Conservation (phyloP, 2,797 vertebrate species). For the Melanotaenia parkinsoni region DNA sequence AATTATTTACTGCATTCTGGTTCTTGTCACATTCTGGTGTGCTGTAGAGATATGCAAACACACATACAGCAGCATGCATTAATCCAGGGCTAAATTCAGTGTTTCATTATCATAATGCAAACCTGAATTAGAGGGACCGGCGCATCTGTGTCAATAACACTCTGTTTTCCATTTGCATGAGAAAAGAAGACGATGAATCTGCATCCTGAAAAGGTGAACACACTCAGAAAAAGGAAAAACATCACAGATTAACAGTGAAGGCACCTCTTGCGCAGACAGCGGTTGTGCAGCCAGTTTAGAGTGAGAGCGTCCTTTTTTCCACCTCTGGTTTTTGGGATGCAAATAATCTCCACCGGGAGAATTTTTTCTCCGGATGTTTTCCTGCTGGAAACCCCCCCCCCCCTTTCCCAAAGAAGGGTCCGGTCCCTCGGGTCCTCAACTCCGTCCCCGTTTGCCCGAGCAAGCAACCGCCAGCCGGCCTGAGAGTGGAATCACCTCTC, state of each 20-base stretch:
- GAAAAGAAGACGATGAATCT: constrained; percentile 57
- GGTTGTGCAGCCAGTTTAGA: constrained; percentile 53
- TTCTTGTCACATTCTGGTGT: constrained; percentile 10
- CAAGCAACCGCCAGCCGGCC: constrained; percentile 35
- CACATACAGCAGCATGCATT: constrained; percentile 12
- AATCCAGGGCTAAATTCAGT: constrained; percentile 59
- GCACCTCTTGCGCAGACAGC: constrained; percentile 70
- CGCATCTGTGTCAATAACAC: constrained; percentile 45
- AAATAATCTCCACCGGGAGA: constrained; percentile 63
- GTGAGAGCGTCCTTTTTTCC: constrained; percentile 54
- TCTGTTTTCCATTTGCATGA: constrained; percentile 64
- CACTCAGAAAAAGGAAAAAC: constrained; percentile 23
- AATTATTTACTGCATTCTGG: constrained; percentile 49
- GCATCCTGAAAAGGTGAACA: constrained; percentile 73
- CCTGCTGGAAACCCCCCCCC: constrained; percentile 13
- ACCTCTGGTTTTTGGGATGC: constrained; percentile 68
- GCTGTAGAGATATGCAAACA: constrained; percentile 5
- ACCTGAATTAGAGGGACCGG: constrained; percentile 48
- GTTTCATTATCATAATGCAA: constrained; percentile 49
- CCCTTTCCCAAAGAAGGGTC: constrained; percentile 12
- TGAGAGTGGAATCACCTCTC: constrained; percentile 39
- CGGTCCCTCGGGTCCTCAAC: constrained; percentile 52
- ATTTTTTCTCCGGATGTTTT: constrained; percentile 48
- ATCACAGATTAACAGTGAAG: constrained; percentile 42
- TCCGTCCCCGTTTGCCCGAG: constrained; percentile 45